Evolutionary conservation across 1,140 invertebrate species (phyloP).

Genomic region (Diabrotica undecimpunctata): DNA sequence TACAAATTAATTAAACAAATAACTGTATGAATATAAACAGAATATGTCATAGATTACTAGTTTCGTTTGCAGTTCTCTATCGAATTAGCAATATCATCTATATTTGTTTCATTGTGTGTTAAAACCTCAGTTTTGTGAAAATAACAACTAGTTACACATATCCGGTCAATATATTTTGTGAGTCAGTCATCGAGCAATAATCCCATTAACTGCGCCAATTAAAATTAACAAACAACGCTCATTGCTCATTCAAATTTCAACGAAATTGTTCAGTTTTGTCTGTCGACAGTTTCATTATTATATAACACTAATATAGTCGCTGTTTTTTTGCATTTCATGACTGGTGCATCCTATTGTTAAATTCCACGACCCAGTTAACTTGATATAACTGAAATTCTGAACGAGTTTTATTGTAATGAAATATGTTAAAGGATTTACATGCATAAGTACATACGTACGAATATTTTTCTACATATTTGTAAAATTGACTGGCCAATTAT

Average conservation of each 20-base stretch:
- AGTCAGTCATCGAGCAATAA: background rate
- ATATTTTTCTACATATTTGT: too few relatives aligned
- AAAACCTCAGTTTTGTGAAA: background rate
- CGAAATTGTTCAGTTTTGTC: conserved; percentile 2
- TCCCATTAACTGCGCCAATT: conserved; percentile 1
- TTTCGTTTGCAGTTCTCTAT: too few relatives aligned
- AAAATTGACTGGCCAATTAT: too few relatives aligned
- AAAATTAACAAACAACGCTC: background rate
- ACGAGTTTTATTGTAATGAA: too few relatives aligned
- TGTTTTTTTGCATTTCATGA: background rate
- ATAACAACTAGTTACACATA: background rate
- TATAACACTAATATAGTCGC: conserved; percentile 1
- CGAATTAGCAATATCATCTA: too few relatives aligned
- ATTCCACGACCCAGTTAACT: background rate
- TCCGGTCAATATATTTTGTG: background rate
- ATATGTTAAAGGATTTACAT: too few relatives aligned
- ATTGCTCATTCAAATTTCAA: conserved; percentile 1
- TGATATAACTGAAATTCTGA: background rate
- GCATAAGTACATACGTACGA: too few relatives aligned
- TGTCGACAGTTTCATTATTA: background rate
- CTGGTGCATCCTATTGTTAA: conserved; percentile 2
- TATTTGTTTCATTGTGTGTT: background rate
- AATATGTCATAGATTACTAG: too few relatives aligned
- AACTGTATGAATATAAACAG: too few relatives aligned
- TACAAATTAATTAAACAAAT: too few relatives aligned